These are phyloP conservation scores for Petroica traversi DNA, from an alignment of 2,113 vertebrate genomes.

Conservation along the genomic window DNA sequence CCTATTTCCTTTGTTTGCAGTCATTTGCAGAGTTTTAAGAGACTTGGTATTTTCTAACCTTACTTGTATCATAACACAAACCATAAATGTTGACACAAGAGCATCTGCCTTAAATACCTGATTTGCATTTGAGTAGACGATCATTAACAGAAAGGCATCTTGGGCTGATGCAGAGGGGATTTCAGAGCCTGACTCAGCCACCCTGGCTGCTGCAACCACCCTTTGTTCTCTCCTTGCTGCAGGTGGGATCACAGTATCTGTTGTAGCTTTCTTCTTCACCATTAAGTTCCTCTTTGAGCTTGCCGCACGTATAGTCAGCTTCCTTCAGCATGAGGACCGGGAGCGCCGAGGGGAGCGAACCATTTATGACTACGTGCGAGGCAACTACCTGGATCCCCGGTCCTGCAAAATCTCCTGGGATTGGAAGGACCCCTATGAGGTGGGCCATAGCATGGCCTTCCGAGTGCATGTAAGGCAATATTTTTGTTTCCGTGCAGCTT, in stretches of 20 bases:
- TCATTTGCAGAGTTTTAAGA: background rate
- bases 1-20: background rate
- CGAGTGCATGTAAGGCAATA: constrained; percentile 89
- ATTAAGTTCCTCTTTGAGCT: constrained; percentile 99
- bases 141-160: background rate
- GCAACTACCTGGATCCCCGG: constrained; percentile 96
- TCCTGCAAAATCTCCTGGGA: constrained; percentile 98
- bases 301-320: constrained; percentile 95
- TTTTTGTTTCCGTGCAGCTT: constrained; percentile 66
- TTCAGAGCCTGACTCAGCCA: background rate
- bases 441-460: constrained; percentile 98
- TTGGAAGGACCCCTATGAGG: constrained; percentile 98
- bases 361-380: constrained; percentile 98
- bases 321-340: constrained; percentile 97
- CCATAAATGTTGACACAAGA: background rate
- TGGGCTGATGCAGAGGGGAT: background rate
- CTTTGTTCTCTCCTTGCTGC: constrained; percentile 37
- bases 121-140: background rate
- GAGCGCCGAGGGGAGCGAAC: constrained; percentile 92
- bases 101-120: background rate
- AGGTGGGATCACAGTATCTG: constrained; percentile 99
- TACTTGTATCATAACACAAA: background rate
- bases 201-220: background rate
- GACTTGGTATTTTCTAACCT: background rate
- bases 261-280: constrained; percentile 97